These are phyloP conservation scores for Azorinus chamasolen DNA, from an alignment of 2,888 invertebrate species.

Conservation along the genomic window DNA sequence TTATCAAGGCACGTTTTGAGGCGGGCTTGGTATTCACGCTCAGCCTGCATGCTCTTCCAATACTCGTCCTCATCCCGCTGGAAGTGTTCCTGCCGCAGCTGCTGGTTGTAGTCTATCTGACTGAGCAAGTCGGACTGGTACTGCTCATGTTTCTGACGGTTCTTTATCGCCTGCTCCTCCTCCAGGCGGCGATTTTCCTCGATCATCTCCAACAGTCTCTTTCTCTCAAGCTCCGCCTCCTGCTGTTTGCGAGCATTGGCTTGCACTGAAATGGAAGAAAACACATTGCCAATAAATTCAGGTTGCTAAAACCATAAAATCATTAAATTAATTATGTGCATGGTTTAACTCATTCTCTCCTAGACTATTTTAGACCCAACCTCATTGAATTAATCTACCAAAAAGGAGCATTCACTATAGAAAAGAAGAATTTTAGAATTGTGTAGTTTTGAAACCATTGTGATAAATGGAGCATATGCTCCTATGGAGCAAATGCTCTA, in stretches of 20 bases:
- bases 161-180: conserved; percentile 72
- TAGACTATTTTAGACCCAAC: too few relatives aligned
- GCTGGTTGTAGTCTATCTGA: conserved; percentile 83
- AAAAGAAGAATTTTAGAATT: too few relatives aligned
- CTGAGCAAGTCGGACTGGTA: conserved; percentile 82
- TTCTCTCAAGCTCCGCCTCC: conserved; percentile 77
- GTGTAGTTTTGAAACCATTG: too few relatives aligned
- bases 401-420: too few relatives aligned
- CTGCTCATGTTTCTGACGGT: conserved; percentile 65
- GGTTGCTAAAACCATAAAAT: too few relatives aligned
- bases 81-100: conserved; percentile 72
- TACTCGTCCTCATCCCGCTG: conserved; percentile 77
- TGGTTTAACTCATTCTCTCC: too few relatives aligned
- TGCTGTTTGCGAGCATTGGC: conserved; percentile 75
- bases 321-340: too few relatives aligned
- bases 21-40: conserved; percentile 82
- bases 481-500: too few relatives aligned
- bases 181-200: conserved; percentile 82
- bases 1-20: conserved; percentile 80
- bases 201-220: conserved; percentile 76
- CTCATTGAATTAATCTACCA: too few relatives aligned
- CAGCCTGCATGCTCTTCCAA: conserved; percentile 80
- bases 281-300: too few relatives aligned
- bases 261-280: conserved; percentile 70
- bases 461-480: too few relatives aligned